Evolutionary conservation across 2,888 invertebrate genomes (phyloP), one percentile per base, ranked within the genome.

Genomic region (Auanema sp.): DNA sequence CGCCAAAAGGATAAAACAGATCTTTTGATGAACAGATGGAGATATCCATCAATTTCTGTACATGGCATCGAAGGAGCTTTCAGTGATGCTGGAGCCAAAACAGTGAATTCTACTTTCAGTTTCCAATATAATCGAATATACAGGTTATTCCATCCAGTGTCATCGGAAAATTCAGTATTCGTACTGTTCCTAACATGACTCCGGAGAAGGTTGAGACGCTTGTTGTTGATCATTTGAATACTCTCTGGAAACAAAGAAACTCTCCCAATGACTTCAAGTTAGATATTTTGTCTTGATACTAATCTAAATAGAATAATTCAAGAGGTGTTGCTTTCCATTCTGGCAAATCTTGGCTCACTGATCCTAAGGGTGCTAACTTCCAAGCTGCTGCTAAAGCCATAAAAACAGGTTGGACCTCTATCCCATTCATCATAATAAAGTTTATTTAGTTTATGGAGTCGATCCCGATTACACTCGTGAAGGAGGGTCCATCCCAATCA

Each of bases 21-120:
- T 79, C 86, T 94, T 16, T 85, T 98, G 75, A 93, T 94, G 93
- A 91, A 92, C 84, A 89, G 97, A 66, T 98, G 97, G 97, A 89
- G 97, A 59, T 91, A 89, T 84, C 97, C 97, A 1, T 91, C 91
- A 58, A 87, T 97, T 10, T 96, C 96, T 0, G 87, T 97, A 54
- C 97, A 98, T 85, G 96, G 95, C 47, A 92, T 96, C 81, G 93
- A 97, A 87, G 95, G 88, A 33, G 96, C 96, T 6, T 95, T 95
- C 83, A 90, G 90, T 84, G 95, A 92, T 72, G 88, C 91, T 0
- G 97, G 97, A 14, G 90, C 91, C 21, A 97, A 97, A 85, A 97
- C 97, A 2, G 75, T 76, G 24, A 12, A 18, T 8, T 21, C n/a
- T 14, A 24, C 12, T 1, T 11, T 50, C 2, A 53, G 33, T 23